Base-by-base conservation (phyloP, 2,888 invertebrate genomes). In the Coelinius sp. region DNA sequence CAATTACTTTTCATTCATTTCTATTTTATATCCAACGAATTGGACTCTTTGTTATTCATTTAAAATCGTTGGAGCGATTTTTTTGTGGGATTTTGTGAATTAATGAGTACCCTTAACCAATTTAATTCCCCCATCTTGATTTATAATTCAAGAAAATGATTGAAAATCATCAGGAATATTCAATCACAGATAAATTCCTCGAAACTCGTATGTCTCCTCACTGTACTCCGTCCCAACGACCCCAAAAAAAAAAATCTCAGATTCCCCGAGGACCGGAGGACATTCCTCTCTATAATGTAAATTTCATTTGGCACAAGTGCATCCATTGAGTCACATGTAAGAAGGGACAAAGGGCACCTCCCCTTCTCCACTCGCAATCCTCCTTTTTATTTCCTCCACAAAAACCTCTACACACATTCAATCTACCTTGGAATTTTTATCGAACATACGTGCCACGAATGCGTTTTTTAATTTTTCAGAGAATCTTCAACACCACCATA, bases 381-480 rank as follows among this genome's bases (percentile, higher is more conserved):
- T 62, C 35, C 59, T 17, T 46, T 44, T 12, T 25, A 24, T 53
- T 53, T 25, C 25, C 5, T 14, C 25, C 24, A 53, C n/a, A 53
- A n/a, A 24, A 27, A 25, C 25, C n/a, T 20, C 35, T 25, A 27
- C 25, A 31, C 20, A 2, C 35, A 53, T 20, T 35, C 59, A 20
- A 49, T 31, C 20, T 12, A 10, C 8, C 14, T n/a, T n/a, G n/a
- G n/a, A n/a, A 49, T 49, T 17, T 49, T n/a, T 49, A 49, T 49
- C 20, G 25, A 25, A 7, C 25, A 70, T 44, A 70, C 70, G 64
- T 65, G 70, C 24, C 7, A 31, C 24, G 70, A 65, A 70, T 70
- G 12, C 53, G 31, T 27, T 24, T 53, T 65, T 70, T 64, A 70
- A 70, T 64, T 70, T 67, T 52, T 67, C 25, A 52, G 31, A n/a